Conservation (phyloP, 2,113 vertebrate species). For the Barbus barbus region DNA sequence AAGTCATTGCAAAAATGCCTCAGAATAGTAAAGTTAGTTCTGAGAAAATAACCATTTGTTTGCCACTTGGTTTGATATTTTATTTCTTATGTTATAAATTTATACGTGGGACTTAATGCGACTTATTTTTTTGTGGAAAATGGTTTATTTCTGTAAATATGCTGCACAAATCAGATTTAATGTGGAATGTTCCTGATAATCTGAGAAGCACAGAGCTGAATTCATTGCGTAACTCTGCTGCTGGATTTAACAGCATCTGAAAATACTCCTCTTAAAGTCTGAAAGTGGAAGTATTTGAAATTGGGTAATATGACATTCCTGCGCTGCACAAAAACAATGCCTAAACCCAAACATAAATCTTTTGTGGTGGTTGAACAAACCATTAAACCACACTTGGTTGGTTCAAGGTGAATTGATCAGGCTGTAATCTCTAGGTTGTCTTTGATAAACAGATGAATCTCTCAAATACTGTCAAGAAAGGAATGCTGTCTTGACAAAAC, state of each 20-base stretch:
- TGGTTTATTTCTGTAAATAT: conserved; percentile 4
- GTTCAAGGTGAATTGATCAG: neutral
- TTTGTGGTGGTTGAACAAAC: neutral
- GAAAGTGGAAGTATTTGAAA: neutral
- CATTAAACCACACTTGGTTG: neutral
- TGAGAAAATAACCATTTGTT: neutral
- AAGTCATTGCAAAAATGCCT: neutral
- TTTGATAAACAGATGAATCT: too few relatives aligned
- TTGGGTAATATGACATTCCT: conserved; percentile 5
- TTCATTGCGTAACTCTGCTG: conserved; percentile 23
- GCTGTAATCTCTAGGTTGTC: neutral
- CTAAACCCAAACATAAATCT: neutral
- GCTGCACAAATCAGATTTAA: conserved; percentile 37
- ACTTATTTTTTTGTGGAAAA: conserved; percentile 20
- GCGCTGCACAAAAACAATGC: neutral
- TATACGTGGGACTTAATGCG: neutral
- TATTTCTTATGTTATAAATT: neutral
- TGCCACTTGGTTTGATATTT: neutral
- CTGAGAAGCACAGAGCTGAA: conserved; percentile 16
- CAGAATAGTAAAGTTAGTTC: neutral
- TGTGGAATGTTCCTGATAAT: conserved; percentile 40
- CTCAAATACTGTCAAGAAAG: neutral
- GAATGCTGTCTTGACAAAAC: neutral
- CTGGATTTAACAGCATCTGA: neutral
- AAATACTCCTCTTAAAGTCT: neutral